Conservation (phyloP, 2,113 vertebrate species). For the Chaenocephalus aceratus region DNA sequence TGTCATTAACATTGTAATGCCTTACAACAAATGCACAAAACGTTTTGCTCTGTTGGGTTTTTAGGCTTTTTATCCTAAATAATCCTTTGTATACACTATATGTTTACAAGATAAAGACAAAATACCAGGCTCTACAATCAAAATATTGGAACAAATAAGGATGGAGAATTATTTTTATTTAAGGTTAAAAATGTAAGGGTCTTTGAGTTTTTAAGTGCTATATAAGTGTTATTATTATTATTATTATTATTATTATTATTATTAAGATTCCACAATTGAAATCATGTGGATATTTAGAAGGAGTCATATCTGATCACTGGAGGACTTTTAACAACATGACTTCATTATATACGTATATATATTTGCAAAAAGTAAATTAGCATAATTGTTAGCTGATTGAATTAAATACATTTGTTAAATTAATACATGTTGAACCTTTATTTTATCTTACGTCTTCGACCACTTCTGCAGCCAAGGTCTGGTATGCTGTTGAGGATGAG, state of each 20-base stretch:
- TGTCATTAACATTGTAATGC: neutral
- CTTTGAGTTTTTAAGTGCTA: too few relatives aligned
- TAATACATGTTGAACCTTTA: neutral
- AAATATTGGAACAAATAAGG: neutral
- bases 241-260: too few relatives aligned
- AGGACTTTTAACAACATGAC: too few relatives aligned
- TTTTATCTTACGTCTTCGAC: slow-evolving; percentile 44
- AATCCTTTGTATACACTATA: neutral
- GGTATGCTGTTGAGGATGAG: neutral
- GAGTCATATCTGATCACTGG: too few relatives aligned
- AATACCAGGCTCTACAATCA: neutral
- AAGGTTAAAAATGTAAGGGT: too few relatives aligned
- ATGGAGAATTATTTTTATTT: too few relatives aligned
- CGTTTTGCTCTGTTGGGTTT: neutral
- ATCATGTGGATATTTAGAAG: too few relatives aligned
- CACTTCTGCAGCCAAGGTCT: slow-evolving; percentile 26
- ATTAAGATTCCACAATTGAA: too few relatives aligned
- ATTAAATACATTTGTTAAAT: neutral
- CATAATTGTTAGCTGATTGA: too few relatives aligned
- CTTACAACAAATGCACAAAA: neutral
- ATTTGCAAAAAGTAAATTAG: too few relatives aligned
- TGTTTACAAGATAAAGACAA: neutral
- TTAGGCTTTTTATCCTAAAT: neutral
- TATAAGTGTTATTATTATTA: too few relatives aligned
- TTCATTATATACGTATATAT: too few relatives aligned